These are phyloP conservation scores for Prenolepis imparis DNA, from an alignment of 2,888 invertebrate species.

Conservation along the genomic window DNA sequence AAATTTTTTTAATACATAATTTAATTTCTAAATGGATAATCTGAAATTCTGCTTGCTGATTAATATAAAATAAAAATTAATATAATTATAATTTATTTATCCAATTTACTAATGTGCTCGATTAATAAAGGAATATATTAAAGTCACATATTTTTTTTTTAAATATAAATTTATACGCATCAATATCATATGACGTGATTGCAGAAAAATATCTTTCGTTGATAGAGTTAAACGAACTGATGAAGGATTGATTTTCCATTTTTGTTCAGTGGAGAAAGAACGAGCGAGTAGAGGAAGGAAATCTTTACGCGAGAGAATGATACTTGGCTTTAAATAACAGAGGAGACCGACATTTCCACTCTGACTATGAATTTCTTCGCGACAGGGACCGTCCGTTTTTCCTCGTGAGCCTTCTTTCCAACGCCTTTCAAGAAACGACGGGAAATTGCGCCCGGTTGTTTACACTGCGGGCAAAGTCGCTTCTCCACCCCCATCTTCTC, in stretches of 20 bases:
- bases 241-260: neutral
- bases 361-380: constrained; percentile 48
- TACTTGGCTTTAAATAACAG: constrained; percentile 40
- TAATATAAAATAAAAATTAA: neutral
- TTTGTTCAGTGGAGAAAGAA: neutral
- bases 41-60: neutral
- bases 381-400: constrained; percentile 51
- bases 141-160: neutral
- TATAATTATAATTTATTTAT: neutral
- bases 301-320: constrained; percentile 7
- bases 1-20: neutral
- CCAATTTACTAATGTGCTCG: neutral
- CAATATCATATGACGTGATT: neutral
- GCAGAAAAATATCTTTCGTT: neutral
- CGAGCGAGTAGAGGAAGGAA: neutral
- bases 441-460: constrained; percentile 67
- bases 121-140: neutral
- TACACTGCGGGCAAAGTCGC: constrained; percentile 58
- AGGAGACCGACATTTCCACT: constrained; percentile 44
- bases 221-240: neutral
- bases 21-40: neutral
- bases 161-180: neutral
- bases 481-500: neutral
- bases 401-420: constrained; percentile 47
- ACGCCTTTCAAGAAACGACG: constrained; percentile 55